phyloP scores from a whole-genome alignment of 2,797 vertebrate species.

The Molossus alvarezi region DNA sequence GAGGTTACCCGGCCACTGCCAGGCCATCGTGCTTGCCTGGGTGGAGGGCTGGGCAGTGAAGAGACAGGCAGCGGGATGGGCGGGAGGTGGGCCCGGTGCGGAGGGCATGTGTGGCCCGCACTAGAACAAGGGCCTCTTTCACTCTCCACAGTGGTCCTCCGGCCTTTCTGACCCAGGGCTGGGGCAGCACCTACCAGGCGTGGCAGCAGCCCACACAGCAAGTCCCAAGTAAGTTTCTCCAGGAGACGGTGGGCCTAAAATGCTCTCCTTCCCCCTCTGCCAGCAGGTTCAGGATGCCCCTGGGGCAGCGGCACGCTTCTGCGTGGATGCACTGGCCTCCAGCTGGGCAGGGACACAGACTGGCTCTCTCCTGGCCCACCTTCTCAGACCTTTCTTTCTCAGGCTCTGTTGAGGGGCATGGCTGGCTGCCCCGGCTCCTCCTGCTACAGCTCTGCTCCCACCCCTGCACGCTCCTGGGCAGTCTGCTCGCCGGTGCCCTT shows the following conservation, averaged over 20 bases:
- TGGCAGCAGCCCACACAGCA: conserved; percentile 98
- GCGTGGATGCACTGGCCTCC: too few species aligned
- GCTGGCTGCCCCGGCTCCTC: not conserved
- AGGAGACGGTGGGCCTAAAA: not conserved
- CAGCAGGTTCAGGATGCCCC: not conserved
- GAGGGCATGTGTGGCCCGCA: accelerated
- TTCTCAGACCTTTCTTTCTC: conserved; percentile 45
- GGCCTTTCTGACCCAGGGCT: conserved; percentile 97
- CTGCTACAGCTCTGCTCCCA: accelerated
- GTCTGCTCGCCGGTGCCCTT: not conserved
- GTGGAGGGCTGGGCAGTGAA: accelerated
- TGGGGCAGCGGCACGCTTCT: not conserved
- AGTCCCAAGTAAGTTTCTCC: conserved; percentile 95
- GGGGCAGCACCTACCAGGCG: conserved; percentile 98
- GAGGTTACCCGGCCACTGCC: accelerated
- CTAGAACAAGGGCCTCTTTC: not conserved
- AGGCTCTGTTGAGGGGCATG: not conserved
- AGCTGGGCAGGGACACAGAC: not conserved
- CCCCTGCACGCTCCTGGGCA: not conserved
- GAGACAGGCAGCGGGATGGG: accelerated
- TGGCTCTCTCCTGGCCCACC: not conserved
- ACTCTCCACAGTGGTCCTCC: conserved; percentile 94
- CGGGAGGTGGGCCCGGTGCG: accelerated
- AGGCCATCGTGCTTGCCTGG: not conserved
- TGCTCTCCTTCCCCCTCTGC: accelerated